Evolutionary conservation across 2,797 vertebrate genomes (phyloP).

Genomic region (Astyanax mexicanus): DNA sequence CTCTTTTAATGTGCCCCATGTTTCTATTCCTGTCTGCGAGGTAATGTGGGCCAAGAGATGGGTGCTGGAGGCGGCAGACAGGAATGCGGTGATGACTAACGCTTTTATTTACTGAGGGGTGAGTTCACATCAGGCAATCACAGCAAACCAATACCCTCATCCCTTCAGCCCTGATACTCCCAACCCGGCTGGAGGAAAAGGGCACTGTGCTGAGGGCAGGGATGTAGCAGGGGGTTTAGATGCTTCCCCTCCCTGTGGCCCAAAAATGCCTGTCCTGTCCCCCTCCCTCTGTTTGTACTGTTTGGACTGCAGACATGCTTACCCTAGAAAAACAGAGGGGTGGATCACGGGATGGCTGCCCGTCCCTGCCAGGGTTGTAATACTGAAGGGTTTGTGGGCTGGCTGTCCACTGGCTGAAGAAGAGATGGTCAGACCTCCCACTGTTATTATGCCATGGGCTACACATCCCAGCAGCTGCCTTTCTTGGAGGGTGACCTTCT

Average conservation of each 20-base stretch:
- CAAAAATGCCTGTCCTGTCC: slow-evolving; percentile 23
- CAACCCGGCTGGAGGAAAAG: slow-evolving; percentile 34
- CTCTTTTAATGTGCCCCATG: slow-evolving; percentile 49
- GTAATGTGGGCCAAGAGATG: slow-evolving; percentile 52
- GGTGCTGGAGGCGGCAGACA: slow-evolving; percentile 40
- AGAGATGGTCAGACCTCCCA: slow-evolving; percentile 44
- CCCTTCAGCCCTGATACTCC: slow-evolving; percentile 52
- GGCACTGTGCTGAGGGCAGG: slow-evolving; percentile 5
- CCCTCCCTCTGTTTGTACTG: slow-evolving; percentile 33
- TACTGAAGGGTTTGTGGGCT: slow-evolving; percentile 47
- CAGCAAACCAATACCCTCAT: slow-evolving; percentile 69
- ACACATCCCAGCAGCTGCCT: slow-evolving; percentile 31
- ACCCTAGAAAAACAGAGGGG: slow-evolving; percentile 45
- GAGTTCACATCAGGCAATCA: slow-evolving; percentile 53
- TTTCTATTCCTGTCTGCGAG: slow-evolving; percentile 83
- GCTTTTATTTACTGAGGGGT: slow-evolving; percentile 67
- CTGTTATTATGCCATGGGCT: slow-evolving; percentile 37
- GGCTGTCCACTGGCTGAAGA: slow-evolving; percentile 47
- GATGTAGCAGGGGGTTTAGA: neutral
- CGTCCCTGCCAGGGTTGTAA: slow-evolving; percentile 38
- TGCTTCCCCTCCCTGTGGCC: slow-evolving; percentile 10
- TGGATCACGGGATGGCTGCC: slow-evolving; percentile 34
- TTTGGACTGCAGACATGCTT: slow-evolving; percentile 36
- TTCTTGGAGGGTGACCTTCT: slow-evolving; percentile 30
- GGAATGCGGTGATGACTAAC: slow-evolving; percentile 74